These are phyloP conservation scores for Pygoscelis antarcticus DNA, from an alignment of 2,113 vertebrate genomes.

Conservation along the genomic window DNA sequence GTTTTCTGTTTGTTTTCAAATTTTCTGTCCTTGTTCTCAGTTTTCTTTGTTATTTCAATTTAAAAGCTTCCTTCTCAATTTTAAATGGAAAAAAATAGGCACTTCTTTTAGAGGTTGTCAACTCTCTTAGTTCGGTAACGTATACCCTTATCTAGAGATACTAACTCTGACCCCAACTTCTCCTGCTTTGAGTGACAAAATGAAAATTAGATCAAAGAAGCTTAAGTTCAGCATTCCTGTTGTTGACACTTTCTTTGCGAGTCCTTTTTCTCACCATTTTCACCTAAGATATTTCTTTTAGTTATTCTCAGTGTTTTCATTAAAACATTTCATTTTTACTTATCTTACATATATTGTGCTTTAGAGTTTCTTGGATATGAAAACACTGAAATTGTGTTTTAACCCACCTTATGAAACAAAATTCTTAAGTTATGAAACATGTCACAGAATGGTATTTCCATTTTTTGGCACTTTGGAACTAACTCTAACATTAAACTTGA, in stretches of 20 bases:
- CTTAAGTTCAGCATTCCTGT: neutral
- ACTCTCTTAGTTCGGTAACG: neutral
- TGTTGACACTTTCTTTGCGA: neutral
- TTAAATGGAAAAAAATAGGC: neutral
- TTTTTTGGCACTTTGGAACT: neutral
- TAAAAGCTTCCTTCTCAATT: neutral
- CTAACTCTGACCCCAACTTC: neutral
- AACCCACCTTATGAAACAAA: neutral
- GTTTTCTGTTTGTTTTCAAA: neutral
- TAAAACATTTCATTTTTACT: neutral
- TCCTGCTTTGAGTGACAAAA: constrained; percentile 6
- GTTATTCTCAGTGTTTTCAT: neutral
- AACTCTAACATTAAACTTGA: neutral
- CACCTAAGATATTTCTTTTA: neutral
- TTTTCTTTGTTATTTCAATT: neutral
- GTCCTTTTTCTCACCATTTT: neutral
- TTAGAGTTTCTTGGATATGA: neutral
- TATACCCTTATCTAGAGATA: neutral
- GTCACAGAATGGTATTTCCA: neutral
- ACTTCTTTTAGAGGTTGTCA: neutral
- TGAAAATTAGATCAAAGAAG: constrained; percentile 9
- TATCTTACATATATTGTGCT: neutral
- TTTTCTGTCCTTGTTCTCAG: neutral
- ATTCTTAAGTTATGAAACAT: neutral
- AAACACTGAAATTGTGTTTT: neutral